Evolutionary conservation across 2,113 vertebrate genomes (phyloP).

Genomic region (Rissa tridactyla): DNA sequence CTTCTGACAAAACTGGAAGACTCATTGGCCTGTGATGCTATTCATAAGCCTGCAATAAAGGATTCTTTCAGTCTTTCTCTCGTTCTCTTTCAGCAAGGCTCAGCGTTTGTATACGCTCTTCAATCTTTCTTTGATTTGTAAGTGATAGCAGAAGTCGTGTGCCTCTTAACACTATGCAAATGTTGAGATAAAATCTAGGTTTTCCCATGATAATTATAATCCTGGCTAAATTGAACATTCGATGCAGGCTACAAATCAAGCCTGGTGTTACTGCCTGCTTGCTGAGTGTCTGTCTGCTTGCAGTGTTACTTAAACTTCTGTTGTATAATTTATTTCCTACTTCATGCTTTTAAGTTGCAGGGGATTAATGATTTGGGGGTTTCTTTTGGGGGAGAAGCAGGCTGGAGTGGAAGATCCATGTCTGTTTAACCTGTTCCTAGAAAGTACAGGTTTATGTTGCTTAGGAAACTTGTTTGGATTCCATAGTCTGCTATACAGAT

Average conservation of each 20-base stretch:
- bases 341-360: neutral
- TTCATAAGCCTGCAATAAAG: neutral
- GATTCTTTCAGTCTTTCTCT: neutral
- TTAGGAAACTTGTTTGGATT: neutral
- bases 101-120: neutral
- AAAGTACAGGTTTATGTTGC: neutral
- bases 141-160: slow-evolving; percentile 7
- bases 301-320: neutral
- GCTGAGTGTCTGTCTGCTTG: neutral
- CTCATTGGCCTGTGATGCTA: neutral
- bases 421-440: neutral
- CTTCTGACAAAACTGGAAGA: neutral
- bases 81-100: neutral
- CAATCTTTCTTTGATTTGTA: neutral
- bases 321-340: neutral
- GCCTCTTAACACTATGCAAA: neutral
- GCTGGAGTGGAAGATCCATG: neutral
- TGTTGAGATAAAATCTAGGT: neutral
- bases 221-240: neutral
- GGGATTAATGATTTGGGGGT: neutral
- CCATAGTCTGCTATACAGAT: neutral
- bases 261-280: neutral
- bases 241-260: neutral
- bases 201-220: neutral
- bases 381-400: neutral